Percentiles rank a stretch among this genome's conserved stretches.
Conservation (phyloP, 2,888 invertebrate species). For the Nymphalis urticae region DNA sequence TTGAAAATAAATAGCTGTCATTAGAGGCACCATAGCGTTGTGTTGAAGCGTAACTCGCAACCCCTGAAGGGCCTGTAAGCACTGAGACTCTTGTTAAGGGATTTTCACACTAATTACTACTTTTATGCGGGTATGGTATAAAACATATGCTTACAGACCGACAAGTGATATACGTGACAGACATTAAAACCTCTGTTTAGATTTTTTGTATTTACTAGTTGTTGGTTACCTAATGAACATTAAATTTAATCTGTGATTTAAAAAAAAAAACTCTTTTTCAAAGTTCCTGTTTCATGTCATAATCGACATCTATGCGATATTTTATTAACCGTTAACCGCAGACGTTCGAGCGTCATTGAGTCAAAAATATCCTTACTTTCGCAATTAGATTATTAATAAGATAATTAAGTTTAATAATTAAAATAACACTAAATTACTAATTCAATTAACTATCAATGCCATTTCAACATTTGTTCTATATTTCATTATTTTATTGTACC, state of each 20-base stretch:
- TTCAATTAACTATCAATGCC: neutral
- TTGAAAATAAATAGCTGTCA: constrained; percentile 60
- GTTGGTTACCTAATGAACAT: neutral
- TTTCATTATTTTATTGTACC: no score
- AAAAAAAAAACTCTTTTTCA: no score
- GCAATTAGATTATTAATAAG: no score
- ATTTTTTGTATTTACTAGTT: neutral
- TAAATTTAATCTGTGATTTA: no score
- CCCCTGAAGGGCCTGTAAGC: constrained; percentile 46
- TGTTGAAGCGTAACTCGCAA: constrained; percentile 39
- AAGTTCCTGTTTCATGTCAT: no score
- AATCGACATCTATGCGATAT: no score
- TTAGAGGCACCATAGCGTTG: constrained; percentile 52
- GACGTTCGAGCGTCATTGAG: no score
- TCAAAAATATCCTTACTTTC: no score
- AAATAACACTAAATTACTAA: no score
- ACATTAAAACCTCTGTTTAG: neutral
- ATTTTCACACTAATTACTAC: constrained; percentile 63
- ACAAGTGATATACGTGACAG: neutral
- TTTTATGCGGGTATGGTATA: constrained; percentile 39
- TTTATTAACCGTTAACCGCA: no score
- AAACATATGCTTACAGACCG: neutral
- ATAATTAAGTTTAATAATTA: no score
- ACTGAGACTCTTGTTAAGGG: constrained; percentile 49
- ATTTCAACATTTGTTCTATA: no score